Conservation (phyloP, 2,888 invertebrate genomes). For the Laothoe populi region DNA sequence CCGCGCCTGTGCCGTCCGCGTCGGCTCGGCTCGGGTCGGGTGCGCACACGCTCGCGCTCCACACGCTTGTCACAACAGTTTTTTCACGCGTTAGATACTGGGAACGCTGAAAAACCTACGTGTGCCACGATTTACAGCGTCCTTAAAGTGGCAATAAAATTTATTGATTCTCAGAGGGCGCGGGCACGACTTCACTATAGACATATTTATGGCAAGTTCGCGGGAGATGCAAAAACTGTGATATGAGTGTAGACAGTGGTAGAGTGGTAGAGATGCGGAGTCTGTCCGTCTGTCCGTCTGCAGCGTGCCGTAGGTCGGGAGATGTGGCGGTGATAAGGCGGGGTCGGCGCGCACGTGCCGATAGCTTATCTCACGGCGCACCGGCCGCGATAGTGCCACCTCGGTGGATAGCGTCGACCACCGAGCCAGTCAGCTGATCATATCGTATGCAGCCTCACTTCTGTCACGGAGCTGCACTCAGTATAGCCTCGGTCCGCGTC, state of each 20-base stretch:
- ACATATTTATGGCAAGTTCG: conserved; percentile 17
- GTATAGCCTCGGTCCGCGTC: too few relatives aligned
- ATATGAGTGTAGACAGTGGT: not conserved
- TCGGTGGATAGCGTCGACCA: conserved; percentile 32
- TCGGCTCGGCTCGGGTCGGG: conserved; percentile 39
- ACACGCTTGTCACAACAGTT: conserved; percentile 53
- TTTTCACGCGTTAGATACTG: conserved; percentile 46
- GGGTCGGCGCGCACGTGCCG: conserved; percentile 48
- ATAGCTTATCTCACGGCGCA: conserved; percentile 49
- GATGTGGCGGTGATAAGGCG: conserved; percentile 48
- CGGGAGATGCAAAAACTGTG: conserved; percentile 11
- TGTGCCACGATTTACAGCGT: conserved; percentile 49
- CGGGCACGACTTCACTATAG: conserved; percentile 27
- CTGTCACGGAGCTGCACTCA: not conserved
- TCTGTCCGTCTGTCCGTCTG: conserved; percentile 27
- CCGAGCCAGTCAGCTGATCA: conserved; percentile 45
- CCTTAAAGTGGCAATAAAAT: conserved; percentile 60
- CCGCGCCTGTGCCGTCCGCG: conserved; percentile 48
- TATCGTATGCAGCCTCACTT: conserved; percentile 11
- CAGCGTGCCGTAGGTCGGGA: conserved; percentile 53
- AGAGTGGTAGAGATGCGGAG: not conserved
- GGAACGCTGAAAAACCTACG: conserved; percentile 51
- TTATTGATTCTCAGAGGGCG: conserved; percentile 62
- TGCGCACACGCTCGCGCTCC: conserved; percentile 44
- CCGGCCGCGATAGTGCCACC: conserved; percentile 31